Percentiles rank a stretch among this genome's conserved stretches.
Evolutionary conservation across 2,888 invertebrate species (phyloP).

Genomic region (Cryptocheilus praepositus): DNA sequence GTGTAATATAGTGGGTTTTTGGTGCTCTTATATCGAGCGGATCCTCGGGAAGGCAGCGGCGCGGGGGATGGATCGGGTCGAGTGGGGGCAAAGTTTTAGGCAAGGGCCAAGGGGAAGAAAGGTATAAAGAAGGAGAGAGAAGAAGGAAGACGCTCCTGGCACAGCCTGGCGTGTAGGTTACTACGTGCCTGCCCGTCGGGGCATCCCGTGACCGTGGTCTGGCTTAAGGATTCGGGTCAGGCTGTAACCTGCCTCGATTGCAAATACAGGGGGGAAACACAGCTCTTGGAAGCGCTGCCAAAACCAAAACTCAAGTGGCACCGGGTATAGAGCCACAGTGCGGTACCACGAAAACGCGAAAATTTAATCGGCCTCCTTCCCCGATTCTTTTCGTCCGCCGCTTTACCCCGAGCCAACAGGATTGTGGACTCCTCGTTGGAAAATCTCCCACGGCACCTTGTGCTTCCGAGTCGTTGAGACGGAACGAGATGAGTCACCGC

Average conservation of each 20-base stretch:
- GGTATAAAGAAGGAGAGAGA: slow-evolving; percentile 35
- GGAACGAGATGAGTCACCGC: slow-evolving; percentile 4
- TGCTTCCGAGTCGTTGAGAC: neutral
- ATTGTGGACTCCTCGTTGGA: neutral
- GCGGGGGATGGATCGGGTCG: neutral
- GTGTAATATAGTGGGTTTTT: too few relatives aligned
- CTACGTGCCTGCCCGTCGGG: slow-evolving; percentile 64
- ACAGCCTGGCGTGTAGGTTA: slow-evolving; percentile 65
- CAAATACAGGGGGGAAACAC: slow-evolving; percentile 65
- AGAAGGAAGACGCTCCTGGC: slow-evolving; percentile 57
- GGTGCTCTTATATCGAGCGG: slow-evolving; percentile 33
- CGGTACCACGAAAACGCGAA: slow-evolving; percentile 56
- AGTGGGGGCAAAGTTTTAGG: slow-evolving; percentile 48
- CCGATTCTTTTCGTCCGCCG: slow-evolving; percentile 32
- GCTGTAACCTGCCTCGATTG: slow-evolving; percentile 69
- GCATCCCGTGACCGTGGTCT: slow-evolving; percentile 62
- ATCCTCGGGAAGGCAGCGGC: slow-evolving; percentile 32
- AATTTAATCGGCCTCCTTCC: slow-evolving; percentile 59
- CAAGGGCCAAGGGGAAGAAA: slow-evolving; percentile 41
- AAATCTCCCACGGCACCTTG: neutral
- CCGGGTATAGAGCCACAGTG: slow-evolving; percentile 40
- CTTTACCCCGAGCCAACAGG: too few relatives aligned
- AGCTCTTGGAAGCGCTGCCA: slow-evolving; percentile 65
- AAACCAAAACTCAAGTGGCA: slow-evolving; percentile 68
- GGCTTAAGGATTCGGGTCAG: slow-evolving; percentile 71